phyloP scores from a whole-genome alignment of 2,797 vertebrate genomes.

The Pipistrellus pygmaeus region DNA sequence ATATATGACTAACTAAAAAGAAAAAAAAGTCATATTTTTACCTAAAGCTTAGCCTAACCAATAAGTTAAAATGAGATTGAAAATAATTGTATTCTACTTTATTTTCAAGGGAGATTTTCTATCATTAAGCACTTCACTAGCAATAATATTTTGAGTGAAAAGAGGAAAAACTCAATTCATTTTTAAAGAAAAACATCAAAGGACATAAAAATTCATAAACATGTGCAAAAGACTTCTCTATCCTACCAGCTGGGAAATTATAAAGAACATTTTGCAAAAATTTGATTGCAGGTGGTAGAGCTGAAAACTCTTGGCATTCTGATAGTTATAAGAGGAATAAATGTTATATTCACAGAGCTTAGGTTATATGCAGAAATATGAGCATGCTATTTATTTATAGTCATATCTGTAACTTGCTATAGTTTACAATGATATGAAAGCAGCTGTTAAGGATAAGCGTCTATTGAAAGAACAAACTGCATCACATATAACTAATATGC shows the following conservation, averaged over 20 bases:
- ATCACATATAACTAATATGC: neutral
- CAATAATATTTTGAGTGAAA: conserved; percentile 44
- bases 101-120: neutral
- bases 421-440: conserved; percentile 55
- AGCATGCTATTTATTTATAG: conserved; percentile 57
- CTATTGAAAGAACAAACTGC: conserved; percentile 11
- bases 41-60: neutral
- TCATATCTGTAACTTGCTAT: conserved; percentile 46
- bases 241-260: conserved; percentile 61
- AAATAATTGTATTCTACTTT: conserved; percentile 49
- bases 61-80: conserved; percentile 33
- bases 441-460: conserved; percentile 42
- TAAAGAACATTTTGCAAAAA: conserved; percentile 65
- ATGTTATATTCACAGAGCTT: conserved; percentile 47
- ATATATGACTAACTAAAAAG: neutral
- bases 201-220: conserved; percentile 59
- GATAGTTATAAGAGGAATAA: conserved; percentile 52
- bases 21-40: conserved; percentile 9
- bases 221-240: conserved; percentile 53
- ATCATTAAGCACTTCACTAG: neutral
- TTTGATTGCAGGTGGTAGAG: conserved; percentile 56
- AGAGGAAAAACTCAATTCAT: neutral
- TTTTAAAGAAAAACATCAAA: conserved; percentile 56
- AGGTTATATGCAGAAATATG: conserved; percentile 50
- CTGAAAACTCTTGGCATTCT: conserved; percentile 58